Evolutionary conservation across 2,888 invertebrate species (phyloP), one percentile per base, ranked within the genome.

Genomic region (Dysmachus trigonus): DNA sequence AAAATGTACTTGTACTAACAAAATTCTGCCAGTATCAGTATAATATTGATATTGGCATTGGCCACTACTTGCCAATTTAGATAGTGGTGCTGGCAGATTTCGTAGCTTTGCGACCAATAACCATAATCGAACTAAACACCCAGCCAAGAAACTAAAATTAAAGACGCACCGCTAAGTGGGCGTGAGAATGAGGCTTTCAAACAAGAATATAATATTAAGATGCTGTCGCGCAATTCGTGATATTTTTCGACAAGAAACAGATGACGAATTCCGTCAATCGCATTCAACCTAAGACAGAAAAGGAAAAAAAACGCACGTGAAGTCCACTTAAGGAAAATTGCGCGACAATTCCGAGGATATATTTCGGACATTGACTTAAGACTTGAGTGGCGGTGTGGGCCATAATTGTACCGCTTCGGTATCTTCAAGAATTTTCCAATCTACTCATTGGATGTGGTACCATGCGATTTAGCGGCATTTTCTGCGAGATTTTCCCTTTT

Each of bases 281-380:
- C 62, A 62, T 62, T 62, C 62, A 62, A 62, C 62, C 22, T 62
- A 62, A 0, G 13, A 27, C 47, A 15, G 2, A 77, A 47, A 41
- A 30, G 77, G 47, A 15, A 27, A 18, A n/a, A 27, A 77, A 77
- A 76, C 27, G 77, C 77, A 77, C 77, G 77, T 77, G 77, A 41
- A 31, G 6, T 47, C 77, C 77, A 77, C 47, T 77, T 77, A 77
- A 77, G 77, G 77, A 77, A 77, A 77, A 77, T 27, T 77, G 77
- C 38, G 35, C 47, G 35, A 41, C 77, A 47, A 38, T n/a, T 77
- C 77, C 41, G 15, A 27, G 13, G 4, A 15, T 30, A 77, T 27
- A 47, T 77, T 77, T 77, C 22, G 77, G 77, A 38, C 77, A 77
- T 77, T 77, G 47, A 77, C 41, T 47, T 27, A 27, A 62, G 27